Conservation (phyloP, 2,888 invertebrate species). For the Ditylenchus weischeri region DNA sequence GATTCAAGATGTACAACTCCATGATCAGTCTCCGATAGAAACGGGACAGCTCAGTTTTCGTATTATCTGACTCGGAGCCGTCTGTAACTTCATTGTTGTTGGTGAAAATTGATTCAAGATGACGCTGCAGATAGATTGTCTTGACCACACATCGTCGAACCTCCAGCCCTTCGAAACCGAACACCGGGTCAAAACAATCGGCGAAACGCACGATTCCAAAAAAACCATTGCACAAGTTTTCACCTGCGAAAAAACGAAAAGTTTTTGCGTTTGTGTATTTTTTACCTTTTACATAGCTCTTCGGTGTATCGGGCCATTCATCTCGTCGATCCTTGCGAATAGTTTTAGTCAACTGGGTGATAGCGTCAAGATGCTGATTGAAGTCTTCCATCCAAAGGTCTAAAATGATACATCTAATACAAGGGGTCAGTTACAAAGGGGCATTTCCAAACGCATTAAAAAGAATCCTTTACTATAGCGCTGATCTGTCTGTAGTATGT, state of each 20-base stretch:
- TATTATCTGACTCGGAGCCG: not conserved
- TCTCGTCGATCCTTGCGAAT: slow-evolving; percentile 25
- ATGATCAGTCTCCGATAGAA: slow-evolving; percentile 29
- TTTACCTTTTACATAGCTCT: slow-evolving; percentile 19
- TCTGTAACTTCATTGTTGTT: not conserved
- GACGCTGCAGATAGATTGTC: slow-evolving; percentile 25
- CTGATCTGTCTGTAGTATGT: too few species aligned
- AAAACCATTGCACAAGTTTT: slow-evolving; percentile 19
- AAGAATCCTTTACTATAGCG: too few species aligned
- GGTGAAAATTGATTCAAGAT: slow-evolving; percentile 24
- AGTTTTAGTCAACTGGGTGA: slow-evolving; percentile 22
- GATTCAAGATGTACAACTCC: slow-evolving; percentile 33
- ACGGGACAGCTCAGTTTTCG: slow-evolving; percentile 14
- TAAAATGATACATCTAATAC: too few species aligned
- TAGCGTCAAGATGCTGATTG: slow-evolving; percentile 16
- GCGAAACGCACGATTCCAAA: slow-evolving; percentile 32
- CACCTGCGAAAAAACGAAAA: slow-evolving; percentile 20
- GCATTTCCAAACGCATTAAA: too few species aligned
- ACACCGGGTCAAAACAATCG: slow-evolving; percentile 21
- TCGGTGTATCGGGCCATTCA: slow-evolving; percentile 28
- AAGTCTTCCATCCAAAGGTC: not conserved
- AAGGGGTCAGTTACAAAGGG: too few species aligned
- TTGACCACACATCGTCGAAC: slow-evolving; percentile 31
- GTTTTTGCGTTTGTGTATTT: not conserved
- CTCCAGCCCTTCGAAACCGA: slow-evolving; percentile 24